Conservation (phyloP, 2,113 vertebrate species). For the Carettochelys insculpta region DNA sequence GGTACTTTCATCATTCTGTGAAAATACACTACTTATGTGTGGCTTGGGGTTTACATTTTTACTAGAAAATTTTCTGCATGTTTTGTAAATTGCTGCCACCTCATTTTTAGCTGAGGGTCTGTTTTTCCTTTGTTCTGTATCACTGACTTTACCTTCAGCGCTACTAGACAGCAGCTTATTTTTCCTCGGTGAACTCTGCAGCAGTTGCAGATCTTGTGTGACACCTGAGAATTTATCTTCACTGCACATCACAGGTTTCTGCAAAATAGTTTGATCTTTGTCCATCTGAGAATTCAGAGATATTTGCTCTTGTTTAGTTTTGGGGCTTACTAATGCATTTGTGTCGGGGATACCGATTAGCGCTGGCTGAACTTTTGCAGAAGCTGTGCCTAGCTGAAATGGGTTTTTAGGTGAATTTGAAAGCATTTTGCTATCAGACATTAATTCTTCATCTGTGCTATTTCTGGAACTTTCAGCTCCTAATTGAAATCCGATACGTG, state of each 20-base stretch:
- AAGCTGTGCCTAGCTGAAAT: conserved; percentile 2
- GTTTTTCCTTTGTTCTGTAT: conserved; percentile 71
- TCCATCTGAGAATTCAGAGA: not conserved
- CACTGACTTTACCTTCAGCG: conserved; percentile 59
- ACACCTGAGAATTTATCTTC: not conserved
- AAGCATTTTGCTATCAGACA: conserved; percentile 22
- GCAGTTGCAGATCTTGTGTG: not conserved
- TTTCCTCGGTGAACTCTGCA: conserved; percentile 28
- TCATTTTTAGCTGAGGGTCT: conserved; percentile 70
- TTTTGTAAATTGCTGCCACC: conserved; percentile 67
- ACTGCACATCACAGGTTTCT: not conserved
- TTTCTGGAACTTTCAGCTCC: conserved; percentile 20
- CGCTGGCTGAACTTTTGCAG: conserved; percentile 13
- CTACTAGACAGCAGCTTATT: conserved; percentile 33
- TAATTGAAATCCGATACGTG: not conserved
- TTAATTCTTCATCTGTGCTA: conserved; percentile 10
- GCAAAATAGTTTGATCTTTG: not conserved
- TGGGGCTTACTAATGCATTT: not conserved
- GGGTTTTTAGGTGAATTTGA: conserved; percentile 52
- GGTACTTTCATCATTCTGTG: conserved; percentile 45
- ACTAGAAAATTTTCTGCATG: conserved; percentile 71
- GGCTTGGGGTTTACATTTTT: conserved; percentile 72
- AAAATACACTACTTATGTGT: conserved; percentile 75
- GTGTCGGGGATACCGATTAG: not conserved
- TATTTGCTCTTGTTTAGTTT: conserved; percentile 19